Conservation (phyloP, 2,888 invertebrate species). For the Neocrepidodera transversa region DNA sequence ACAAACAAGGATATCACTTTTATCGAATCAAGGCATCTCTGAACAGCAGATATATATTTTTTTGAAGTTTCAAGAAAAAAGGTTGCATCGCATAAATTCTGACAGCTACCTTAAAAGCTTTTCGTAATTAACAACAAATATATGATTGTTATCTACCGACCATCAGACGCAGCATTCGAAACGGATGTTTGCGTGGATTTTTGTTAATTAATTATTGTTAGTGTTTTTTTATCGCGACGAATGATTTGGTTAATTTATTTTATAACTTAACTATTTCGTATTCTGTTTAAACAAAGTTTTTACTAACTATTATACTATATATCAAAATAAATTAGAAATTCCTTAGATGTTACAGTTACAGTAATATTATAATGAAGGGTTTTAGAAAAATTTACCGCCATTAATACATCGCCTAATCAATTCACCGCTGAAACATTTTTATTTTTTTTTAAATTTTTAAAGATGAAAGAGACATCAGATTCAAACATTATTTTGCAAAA, state of each 20-base stretch:
- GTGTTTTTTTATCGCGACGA: neutral
- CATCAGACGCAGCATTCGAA: conserved; percentile 4
- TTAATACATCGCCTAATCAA: too few relatives aligned
- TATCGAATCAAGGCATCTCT: conserved; percentile 25
- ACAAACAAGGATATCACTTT: conserved; percentile 26
- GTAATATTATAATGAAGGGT: too few relatives aligned
- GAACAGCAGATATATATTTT: neutral
- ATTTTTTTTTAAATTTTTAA: too few relatives aligned
- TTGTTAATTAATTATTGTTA: conserved; percentile 13
- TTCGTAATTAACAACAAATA: conserved; percentile 40
- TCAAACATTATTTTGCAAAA: too few relatives aligned
- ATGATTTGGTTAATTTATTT: neutral
- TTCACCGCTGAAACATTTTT: too few relatives aligned
- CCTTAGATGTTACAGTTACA: too few relatives aligned
- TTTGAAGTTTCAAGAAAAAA: conserved; percentile 17
- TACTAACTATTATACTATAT: too few relatives aligned
- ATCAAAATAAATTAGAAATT: too few relatives aligned
- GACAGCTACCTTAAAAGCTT: conserved; percentile 40
- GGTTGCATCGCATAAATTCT: conserved; percentile 35
- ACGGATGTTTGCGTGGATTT: conserved; percentile 15
- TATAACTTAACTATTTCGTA: too few relatives aligned
- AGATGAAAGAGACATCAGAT: too few relatives aligned
- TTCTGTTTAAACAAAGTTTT: too few relatives aligned
- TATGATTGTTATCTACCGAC: conserved; percentile 34
- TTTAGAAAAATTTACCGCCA: too few relatives aligned